Conservation (phyloP, 2,888 invertebrate species). For the Tenthredo scrophulariae region DNA sequence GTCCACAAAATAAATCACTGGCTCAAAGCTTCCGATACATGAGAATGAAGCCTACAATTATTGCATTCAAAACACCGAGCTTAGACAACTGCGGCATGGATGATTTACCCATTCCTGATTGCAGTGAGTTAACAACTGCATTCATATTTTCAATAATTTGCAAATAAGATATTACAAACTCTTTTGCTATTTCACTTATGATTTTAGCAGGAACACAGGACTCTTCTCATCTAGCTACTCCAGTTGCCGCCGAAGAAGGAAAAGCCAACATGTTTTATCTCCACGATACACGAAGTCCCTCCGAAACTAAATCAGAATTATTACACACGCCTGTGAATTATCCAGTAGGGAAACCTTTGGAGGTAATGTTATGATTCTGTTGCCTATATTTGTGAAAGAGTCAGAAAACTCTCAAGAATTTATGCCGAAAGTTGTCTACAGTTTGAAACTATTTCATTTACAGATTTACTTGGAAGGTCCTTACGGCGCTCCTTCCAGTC, state of each 20-base stretch:
- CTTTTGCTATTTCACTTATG: neutral
- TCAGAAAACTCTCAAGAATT: neutral
- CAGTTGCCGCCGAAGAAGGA: constrained; percentile 53
- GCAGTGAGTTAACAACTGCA: neutral
- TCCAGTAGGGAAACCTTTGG: constrained; percentile 90
- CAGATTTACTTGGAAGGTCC: constrained; percentile 97
- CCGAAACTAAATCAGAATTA: constrained; percentile 13
- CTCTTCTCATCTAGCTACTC: constrained; percentile 65
- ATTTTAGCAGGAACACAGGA: constrained; percentile 64
- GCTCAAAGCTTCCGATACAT: constrained; percentile 95
- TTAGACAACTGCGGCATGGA: constrained; percentile 84
- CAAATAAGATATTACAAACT: neutral
- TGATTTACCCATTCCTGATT: constrained; percentile 25
- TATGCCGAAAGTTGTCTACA: neutral
- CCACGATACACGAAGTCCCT: neutral
- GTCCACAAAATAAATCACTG: constrained; percentile 89
- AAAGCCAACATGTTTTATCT: constrained; percentile 36
- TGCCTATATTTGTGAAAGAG: neutral
- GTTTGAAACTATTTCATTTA: constrained; percentile 38
- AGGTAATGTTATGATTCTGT: constrained; percentile 79
- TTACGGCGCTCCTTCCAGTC: constrained; percentile 96
- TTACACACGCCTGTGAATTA: constrained; percentile 80
- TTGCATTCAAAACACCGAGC: constrained; percentile 92
- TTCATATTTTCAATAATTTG: neutral
- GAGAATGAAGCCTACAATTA: constrained; percentile 93